Evolutionary conservation across 2,888 invertebrate species (phyloP), one percentile per base, ranked within the genome.

Genomic region (Drosophila colorata): DNA sequence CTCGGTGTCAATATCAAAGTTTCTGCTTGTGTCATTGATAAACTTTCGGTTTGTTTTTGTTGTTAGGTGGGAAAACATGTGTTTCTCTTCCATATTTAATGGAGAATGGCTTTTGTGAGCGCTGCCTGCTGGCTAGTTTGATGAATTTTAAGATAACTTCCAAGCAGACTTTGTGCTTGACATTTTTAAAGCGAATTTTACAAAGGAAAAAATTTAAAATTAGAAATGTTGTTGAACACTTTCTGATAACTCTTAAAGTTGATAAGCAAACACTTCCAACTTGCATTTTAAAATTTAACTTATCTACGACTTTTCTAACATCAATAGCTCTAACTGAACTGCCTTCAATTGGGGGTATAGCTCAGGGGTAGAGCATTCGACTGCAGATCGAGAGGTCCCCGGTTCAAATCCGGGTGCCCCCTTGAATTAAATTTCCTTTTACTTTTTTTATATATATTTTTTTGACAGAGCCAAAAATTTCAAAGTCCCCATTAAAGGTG

Each of bases 371-470:
- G 87, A 87, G 87, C 85, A 85, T 87, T 87, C 78, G 85, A 80
- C 85, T 87, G 86, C 88, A 87, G 88, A 82, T 85, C 87, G 88
- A 88, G 74, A 87, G 88, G 87, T 85, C 85, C 85, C 87, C 80
- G 87, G 88, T 87, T 88, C 86, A 85, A 87, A 77, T 88, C 88
- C 86, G 87, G 88, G 74, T 87, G 88, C 82, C 87, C 87, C 87
- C 85, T 84, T 11, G 23, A 7, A 47, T 0, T 37, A 8, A 23
- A 1, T 41, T 58, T 60, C 55, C 66, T 16, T 2, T 28, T 28
- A 2, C 25, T 7, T 7, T 25, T 7, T 25, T 25, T 7, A 1
- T 28, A 2, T 8, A 28, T 8, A 8, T 28, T 46, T 16, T 40
- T 13, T 37, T 55, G n/a, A 3, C 7, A 9, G 4, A 31, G 11